Percentiles rank a stretch among this genome's conserved stretches.
These are phyloP conservation scores for Megalopta genalis DNA, from an alignment of 1,140 invertebrate genomes.

Conservation along the genomic window DNA sequence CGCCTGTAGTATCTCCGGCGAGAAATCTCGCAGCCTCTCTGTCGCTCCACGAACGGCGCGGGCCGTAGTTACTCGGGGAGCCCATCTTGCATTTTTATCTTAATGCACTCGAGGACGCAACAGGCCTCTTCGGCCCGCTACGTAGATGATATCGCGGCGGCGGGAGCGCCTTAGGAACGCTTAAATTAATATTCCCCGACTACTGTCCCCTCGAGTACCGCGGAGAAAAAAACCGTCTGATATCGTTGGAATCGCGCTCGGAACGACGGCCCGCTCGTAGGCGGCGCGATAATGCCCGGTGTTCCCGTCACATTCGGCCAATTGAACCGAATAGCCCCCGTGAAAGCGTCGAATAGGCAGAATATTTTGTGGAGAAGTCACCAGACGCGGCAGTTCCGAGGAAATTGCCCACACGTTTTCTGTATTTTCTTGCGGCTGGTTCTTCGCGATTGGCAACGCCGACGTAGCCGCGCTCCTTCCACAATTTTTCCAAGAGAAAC, in stretches of 20 bases:
- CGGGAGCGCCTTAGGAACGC: neutral
- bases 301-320: neutral
- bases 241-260: neutral
- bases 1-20: neutral
- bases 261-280: neutral
- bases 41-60: neutral
- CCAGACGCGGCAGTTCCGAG: neutral
- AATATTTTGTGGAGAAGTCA: neutral
- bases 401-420: neutral
- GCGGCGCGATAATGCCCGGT: neutral
- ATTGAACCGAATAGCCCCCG: conserved; percentile 4
- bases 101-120: conserved; percentile 21
- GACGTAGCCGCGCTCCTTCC: no score
- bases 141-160: conserved; percentile 15
- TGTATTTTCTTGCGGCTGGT: neutral
- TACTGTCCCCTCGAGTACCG: neutral
- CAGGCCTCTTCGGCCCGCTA: neutral
- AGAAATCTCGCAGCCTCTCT: neutral
- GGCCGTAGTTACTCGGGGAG: neutral
- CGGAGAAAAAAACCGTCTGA: no score
- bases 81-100: conserved; percentile 27
- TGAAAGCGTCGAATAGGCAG: neutral
- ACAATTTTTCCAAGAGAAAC: no score
- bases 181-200: conserved; percentile 19
- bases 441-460: no score